Evolutionary conservation across 1,140 invertebrate genomes (phyloP).

Genomic region (Stegodyphus dumicola): DNA sequence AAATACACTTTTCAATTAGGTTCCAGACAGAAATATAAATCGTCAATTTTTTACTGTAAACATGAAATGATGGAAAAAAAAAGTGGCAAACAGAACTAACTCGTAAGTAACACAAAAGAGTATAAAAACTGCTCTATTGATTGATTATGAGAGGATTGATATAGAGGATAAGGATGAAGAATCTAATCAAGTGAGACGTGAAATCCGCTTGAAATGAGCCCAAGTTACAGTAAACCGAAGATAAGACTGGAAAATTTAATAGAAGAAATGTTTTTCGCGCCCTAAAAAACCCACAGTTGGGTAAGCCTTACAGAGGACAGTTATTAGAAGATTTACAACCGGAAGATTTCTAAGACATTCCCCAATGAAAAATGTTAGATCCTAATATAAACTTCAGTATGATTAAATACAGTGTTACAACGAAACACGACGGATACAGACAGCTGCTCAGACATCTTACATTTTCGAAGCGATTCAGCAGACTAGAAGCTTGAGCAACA

Average conservation of each 20-base stretch:
- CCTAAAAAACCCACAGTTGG: background rate
- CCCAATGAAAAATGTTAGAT: background rate
- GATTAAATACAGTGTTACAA: conserved; percentile 1
- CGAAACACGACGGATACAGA: background rate
- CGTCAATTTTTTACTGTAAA: conserved; percentile 27
- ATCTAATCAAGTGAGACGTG: conserved; percentile 58
- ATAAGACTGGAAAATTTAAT: conserved; percentile 56
- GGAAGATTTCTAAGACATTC: background rate
- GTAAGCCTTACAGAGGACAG: conserved; percentile 12
- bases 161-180: conserved; percentile 45
- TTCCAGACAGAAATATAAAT: conserved; percentile 29
- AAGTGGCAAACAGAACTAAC: background rate
- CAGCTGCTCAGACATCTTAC: no score
- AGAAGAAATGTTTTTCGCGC: conserved; percentile 33
- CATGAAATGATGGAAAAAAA: conserved; percentile 21
- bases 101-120: conserved; percentile 1
- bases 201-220: conserved; percentile 53
- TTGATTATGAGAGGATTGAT: conserved; percentile 59
- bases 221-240: conserved; percentile 32
- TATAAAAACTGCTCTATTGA: conserved; percentile 43
- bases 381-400: conserved; percentile 2
- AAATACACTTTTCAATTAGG: conserved; percentile 37
- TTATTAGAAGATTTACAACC: conserved; percentile 21
- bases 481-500: no score
- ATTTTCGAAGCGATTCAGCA: no score